phyloP scores from a whole-genome alignment of 2,113 vertebrate genomes.

The Chaetodon trifascialis region DNA sequence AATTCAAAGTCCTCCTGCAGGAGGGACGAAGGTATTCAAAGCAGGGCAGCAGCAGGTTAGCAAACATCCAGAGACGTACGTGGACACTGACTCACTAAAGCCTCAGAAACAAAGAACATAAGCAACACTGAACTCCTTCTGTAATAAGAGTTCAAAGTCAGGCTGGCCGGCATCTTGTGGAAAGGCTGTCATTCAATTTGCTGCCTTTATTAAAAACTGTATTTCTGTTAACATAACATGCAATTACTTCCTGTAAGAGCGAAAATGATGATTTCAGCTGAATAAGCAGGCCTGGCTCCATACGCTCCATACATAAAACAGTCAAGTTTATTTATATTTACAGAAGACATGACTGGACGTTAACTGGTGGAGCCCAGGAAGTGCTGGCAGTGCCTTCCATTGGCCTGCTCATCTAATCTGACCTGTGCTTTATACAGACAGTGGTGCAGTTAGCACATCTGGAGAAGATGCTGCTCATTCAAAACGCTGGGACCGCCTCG shows the following conservation, averaged over 20 bases:
- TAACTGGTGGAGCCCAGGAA: neutral
- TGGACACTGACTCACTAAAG: neutral
- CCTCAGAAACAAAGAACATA: neutral
- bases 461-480: neutral
- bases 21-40: neutral
- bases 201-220: neutral
- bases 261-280: neutral
- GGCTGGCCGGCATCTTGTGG: neutral
- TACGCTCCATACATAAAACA: no score
- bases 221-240: no score
- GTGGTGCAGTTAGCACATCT: neutral
- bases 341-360: neutral
- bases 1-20: constrained; percentile 89
- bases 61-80: no score
- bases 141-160: neutral
- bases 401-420: neutral
- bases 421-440: neutral
- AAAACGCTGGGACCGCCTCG: neutral
- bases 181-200: neutral
- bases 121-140: neutral
- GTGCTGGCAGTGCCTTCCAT: neutral
- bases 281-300: neutral
- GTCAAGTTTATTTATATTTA: neutral
- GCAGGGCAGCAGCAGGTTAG: neutral
- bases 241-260: neutral